Conservation (phyloP, 1,140 invertebrate species). For the Intoshia linei region DNA sequence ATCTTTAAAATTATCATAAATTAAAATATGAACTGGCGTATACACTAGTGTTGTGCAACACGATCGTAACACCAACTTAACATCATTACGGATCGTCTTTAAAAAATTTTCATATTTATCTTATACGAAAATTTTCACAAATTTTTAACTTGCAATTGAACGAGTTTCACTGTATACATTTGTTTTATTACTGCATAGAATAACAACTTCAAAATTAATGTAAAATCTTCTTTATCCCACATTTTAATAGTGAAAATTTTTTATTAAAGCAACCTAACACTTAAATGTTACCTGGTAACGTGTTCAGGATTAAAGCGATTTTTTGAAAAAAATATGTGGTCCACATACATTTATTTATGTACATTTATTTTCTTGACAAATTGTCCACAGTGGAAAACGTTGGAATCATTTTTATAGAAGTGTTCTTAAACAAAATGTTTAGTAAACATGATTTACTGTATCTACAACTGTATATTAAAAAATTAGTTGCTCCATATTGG, state of each 20-base stretch:
- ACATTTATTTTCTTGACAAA: background rate
- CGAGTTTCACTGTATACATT: background rate
- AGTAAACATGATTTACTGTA: background rate
- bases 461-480: conserved; percentile 4
- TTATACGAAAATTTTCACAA: background rate
- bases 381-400: background rate
- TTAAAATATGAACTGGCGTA: background rate
- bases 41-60: background rate
- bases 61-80: background rate
- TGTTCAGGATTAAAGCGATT: too few species aligned
- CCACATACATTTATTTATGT: background rate
- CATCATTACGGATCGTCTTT: background rate
- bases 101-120: background rate
- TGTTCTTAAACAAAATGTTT: background rate
- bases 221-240: too few species aligned
- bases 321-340: background rate
- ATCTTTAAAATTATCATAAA: conserved; percentile 1
- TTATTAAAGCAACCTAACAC: too few species aligned
- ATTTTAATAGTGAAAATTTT: too few species aligned
- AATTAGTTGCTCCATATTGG: conserved; percentile 55
- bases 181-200: background rate
- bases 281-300: too few species aligned
- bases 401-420: background rate
- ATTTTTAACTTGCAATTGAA: conserved; percentile 1
- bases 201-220: too few species aligned